Percentiles rank a stretch among this genome's conserved stretches.
Evolutionary conservation across 2,888 invertebrate genomes (phyloP).

Genomic region (Lingula anatina): DNA sequence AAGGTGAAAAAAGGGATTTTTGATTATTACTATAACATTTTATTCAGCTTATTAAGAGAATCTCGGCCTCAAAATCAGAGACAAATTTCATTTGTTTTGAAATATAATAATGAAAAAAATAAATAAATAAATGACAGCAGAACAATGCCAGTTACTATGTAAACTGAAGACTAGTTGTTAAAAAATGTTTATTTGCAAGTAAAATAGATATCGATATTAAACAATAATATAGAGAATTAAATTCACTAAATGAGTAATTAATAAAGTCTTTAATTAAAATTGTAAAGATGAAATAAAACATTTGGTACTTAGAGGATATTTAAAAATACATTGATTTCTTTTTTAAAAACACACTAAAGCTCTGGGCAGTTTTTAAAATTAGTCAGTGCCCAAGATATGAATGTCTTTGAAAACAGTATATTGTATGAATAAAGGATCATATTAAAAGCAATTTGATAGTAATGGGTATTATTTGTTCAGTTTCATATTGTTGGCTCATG

Average conservation of each 20-base stretch:
- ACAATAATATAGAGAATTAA: not conserved
- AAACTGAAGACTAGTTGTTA: not conserved
- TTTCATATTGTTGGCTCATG: too few relatives aligned
- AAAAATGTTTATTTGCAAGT: not conserved
- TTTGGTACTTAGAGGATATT: not conserved
- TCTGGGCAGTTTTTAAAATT: not conserved
- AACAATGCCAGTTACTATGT: not conserved
- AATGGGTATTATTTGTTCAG: too few relatives aligned
- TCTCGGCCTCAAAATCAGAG: too few relatives aligned
- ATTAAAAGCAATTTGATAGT: too few relatives aligned
- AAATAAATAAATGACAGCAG: not conserved
- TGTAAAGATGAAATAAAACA: conserved; percentile 10
- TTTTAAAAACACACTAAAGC: not conserved
- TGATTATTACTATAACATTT: too few relatives aligned
- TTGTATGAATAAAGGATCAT: too few relatives aligned
- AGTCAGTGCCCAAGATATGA: not conserved
- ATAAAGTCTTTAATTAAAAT: not conserved
- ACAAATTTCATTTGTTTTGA: too few relatives aligned
- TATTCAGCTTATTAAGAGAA: too few relatives aligned
- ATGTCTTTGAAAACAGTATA: too few relatives aligned
- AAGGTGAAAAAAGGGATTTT: too few relatives aligned
- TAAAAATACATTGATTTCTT: not conserved
- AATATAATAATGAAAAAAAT: too few relatives aligned
- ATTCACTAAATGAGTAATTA: not conserved
- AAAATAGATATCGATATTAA: not conserved